A percentile compares a stretch with the other conserved stretches of the same genome.
Evolutionary conservation across 2,797 vertebrate genomes (phyloP).

Genomic region (Helarctos malayanus): DNA sequence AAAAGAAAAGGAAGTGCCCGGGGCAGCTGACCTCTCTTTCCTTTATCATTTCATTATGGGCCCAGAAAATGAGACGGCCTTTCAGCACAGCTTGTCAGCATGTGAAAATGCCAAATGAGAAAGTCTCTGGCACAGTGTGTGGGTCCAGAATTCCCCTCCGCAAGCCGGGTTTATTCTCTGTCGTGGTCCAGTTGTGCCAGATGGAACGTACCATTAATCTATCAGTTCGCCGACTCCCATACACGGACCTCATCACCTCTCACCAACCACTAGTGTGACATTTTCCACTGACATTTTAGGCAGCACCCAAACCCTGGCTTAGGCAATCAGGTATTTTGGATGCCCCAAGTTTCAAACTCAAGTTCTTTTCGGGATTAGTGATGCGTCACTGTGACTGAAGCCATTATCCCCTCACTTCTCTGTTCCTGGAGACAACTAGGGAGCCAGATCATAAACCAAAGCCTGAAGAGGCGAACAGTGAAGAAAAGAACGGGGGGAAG

Average conservation of each 20-base stretch:
- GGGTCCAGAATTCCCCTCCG: not conserved
- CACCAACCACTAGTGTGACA: not conserved
- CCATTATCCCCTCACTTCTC: not conserved
- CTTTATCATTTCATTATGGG: not conserved
- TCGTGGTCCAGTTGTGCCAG: not conserved
- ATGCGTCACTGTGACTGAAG: not conserved
- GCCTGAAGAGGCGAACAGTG: not conserved
- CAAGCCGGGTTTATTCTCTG: not conserved
- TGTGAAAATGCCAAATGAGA: constrained; percentile 3
- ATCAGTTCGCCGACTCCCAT: not conserved
- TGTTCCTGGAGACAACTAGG: not conserved
- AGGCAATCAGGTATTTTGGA: not conserved
- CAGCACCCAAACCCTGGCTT: not conserved
- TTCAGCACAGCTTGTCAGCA: not conserved
- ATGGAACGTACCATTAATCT: not conserved
- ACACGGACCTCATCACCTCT: not conserved
- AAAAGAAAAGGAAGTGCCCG: not conserved
- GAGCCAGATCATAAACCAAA: not conserved
- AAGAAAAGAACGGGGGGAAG: not conserved
- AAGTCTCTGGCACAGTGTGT: not conserved
- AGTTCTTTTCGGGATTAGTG: not conserved
- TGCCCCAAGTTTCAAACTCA: constrained; percentile 18
- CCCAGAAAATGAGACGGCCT: not conserved
- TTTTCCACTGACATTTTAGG: constrained; percentile 1
- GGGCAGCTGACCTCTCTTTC: not conserved